Evolutionary conservation across 2,113 vertebrate genomes (phyloP).

Genomic region (Leuciscus idus): DNA sequence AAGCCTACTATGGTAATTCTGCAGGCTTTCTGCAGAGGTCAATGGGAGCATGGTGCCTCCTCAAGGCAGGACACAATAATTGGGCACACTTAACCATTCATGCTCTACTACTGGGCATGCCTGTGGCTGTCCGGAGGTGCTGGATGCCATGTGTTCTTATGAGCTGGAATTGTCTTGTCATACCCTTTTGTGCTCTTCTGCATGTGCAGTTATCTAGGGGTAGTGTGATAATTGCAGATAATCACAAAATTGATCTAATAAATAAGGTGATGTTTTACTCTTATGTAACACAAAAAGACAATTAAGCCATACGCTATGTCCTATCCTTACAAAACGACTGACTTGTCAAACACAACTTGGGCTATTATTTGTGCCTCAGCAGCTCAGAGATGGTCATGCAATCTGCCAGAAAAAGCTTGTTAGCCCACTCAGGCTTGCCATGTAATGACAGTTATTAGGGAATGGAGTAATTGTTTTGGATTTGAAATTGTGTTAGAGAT

Average conservation of each 20-base stretch:
- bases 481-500: conserved; percentile 41
- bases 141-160: neutral
- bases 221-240: conserved; percentile 5
- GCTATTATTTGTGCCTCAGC: conserved; percentile 19
- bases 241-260: conserved; percentile 1
- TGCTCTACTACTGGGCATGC: conserved; percentile 43
- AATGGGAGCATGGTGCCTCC: neutral
- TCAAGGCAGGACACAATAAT: conserved; percentile 51
- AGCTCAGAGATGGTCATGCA: conserved; percentile 18
- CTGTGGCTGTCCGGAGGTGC: conserved; percentile 8
- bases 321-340: neutral
- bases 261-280: neutral
- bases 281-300: conserved; percentile 16
- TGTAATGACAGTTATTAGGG: conserved; percentile 38
- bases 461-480: conserved; percentile 45
- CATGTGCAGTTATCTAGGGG: neutral
- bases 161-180: neutral
- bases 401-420: conserved; percentile 41
- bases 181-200: neutral
- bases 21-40: conserved; percentile 14
- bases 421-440: conserved; percentile 42
- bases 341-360: neutral
- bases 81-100: conserved; percentile 54
- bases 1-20: neutral
- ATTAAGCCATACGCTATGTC: neutral